phyloP scores from a whole-genome alignment of 1,140 invertebrate genomes.

The Danaus melanippus region DNA sequence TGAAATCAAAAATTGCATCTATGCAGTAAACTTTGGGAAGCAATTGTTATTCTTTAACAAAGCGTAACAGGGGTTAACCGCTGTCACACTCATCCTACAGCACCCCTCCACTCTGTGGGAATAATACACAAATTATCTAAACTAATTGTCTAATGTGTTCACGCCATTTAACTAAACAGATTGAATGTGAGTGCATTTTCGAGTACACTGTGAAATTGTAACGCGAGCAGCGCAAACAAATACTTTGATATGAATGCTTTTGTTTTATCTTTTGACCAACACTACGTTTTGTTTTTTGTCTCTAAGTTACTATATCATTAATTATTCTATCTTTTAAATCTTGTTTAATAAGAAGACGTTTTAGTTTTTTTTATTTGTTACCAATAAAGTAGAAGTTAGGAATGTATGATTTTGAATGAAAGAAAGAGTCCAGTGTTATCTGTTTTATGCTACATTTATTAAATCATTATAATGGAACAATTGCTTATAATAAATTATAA shows the following conservation, averaged over 20 bases:
- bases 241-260: neutral
- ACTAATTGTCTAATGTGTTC: constrained; percentile 63
- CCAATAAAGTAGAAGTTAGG: too few species aligned
- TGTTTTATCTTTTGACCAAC: too few species aligned
- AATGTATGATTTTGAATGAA: too few species aligned
- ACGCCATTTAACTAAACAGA: constrained; percentile 63
- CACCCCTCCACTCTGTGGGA: constrained; percentile 42
- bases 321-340: too few species aligned
- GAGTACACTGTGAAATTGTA: constrained; percentile 1
- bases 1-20: constrained; percentile 1
- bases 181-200: constrained; percentile 29
- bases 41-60: constrained; percentile 20
- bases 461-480: neutral
- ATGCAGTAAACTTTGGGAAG: constrained; percentile 33
- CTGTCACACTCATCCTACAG: constrained; percentile 33
- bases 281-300: too few species aligned
- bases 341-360: too few species aligned
- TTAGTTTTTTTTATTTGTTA: too few species aligned
- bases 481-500: neutral
- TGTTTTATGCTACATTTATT: neutral
- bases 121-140: constrained; percentile 66
- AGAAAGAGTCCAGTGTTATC: neutral
- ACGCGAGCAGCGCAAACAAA: neutral
- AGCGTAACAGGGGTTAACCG: constrained; percentile 38
- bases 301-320: too few species aligned